Evolutionary conservation across 1,140 invertebrate species (phyloP).

Genomic region (Sycobia sp.): DNA sequence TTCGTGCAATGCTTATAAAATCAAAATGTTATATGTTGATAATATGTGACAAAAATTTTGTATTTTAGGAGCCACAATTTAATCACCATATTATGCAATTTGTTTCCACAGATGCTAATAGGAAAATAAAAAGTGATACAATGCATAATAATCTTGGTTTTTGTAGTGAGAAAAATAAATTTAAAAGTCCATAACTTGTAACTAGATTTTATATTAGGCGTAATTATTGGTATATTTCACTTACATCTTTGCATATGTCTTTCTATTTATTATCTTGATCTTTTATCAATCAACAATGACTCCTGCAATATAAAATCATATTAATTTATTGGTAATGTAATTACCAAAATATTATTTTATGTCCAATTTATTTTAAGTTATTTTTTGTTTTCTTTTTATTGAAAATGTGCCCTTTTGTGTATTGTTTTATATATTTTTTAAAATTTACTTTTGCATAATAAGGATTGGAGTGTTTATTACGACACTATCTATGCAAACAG

Average conservation of each 20-base stretch:
- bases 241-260: too few species aligned
- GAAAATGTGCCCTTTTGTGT: constrained; percentile 1
- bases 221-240: constrained; percentile 30
- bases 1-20: constrained; percentile 30
- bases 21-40: constrained; percentile 12
- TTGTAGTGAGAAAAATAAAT: constrained; percentile 38
- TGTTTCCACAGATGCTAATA: constrained; percentile 11
- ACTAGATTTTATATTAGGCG: constrained; percentile 24
- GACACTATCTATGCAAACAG: background rate
- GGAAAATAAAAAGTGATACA: constrained; percentile 30
- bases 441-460: constrained; percentile 26
- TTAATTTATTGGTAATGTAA: constrained; percentile 18
- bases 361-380: constrained; percentile 30
- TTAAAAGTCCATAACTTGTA: constrained; percentile 26
- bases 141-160: constrained; percentile 34
- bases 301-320: background rate
- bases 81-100: constrained; percentile 13
- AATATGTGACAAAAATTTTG: constrained; percentile 31
- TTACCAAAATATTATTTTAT: constrained; percentile 10
- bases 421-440: constrained; percentile 26
- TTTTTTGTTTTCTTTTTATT: constrained; percentile 24
- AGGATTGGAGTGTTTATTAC: constrained; percentile 4
- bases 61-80: constrained; percentile 25
- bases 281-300: too few species aligned
- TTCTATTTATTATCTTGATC: too few species aligned